Base-by-base conservation (phyloP, 1,140 invertebrate genomes). In the Elysia chlorotica region DNA sequence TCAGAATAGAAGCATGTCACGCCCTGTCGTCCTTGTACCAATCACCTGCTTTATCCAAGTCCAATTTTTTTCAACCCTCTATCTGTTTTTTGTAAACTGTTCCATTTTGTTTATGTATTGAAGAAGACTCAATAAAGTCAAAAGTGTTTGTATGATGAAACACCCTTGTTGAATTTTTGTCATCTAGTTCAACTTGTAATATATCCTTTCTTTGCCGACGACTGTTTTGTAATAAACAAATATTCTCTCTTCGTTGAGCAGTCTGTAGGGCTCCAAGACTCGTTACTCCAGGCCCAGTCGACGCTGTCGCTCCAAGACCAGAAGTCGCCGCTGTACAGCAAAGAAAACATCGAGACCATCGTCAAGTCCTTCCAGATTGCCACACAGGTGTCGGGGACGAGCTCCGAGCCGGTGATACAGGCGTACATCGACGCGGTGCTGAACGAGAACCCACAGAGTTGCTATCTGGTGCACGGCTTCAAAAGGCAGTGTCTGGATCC, bases 401-500 rank as follows among this genome's bases (percentile, higher is more conserved):
- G 28, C 36, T 54, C 37, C 59, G 67, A 70, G 54, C 67, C 67
- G 14, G 67, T 70, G 2, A 36, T 59, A 0, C 5, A 57, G 21
- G 67, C 67, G 14, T 70, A 70, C 25, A 25, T 59, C 4, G 67
- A 70, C 31, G 67, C 67, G 6, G 56, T 70, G 21, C 56, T 38
- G 14, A 70, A 59, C 33, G 54, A 14, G 2, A 17, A 59, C 36
- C 67, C 67, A 5, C 17, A 57, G 36, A 30, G 35, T n/a, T 57
- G 54, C 36, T 70, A 70, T 36, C 10, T 70, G 67, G 54, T 70
- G 2, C 67, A 70, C 33, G 67, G 67, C 1, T 14, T 2, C n/a
- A 70, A 38, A 28, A 57, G 67, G 25, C 36, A 59, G 35, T 70
- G 28, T 37, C 59, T 70, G 53, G 67, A 70, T 38, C 56, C 67